Conservation (phyloP, 2,113 vertebrate species). For the Murina feae region DNA sequence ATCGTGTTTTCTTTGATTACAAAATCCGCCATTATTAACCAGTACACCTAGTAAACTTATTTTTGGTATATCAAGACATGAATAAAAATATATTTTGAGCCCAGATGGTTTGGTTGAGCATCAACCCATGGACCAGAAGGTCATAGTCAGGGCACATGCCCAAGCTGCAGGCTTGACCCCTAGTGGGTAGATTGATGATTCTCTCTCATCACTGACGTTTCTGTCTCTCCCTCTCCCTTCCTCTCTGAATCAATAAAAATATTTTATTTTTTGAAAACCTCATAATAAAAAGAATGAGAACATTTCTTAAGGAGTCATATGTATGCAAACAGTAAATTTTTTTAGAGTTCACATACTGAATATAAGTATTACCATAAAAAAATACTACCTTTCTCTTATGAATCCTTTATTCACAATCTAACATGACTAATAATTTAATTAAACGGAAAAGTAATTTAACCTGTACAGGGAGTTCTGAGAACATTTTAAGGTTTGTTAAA, state of each 20-base stretch:
- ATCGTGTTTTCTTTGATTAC: no score
- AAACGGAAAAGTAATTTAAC: conserved; percentile 54
- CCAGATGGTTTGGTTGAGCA: no score
- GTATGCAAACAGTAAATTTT: conserved; percentile 14
- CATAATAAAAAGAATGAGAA: neutral
- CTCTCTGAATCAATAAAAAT: no score
- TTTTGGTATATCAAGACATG: neutral
- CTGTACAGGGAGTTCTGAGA: conserved; percentile 75
- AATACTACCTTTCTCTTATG: conserved; percentile 36
- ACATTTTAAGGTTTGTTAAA: conserved; percentile 70
- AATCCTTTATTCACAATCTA: conserved; percentile 46
- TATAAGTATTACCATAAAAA: conserved; percentile 3
- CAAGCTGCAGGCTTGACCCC: no score
- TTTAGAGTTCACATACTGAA: conserved; percentile 40
- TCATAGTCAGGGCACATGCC: no score
- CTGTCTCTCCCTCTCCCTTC: no score
- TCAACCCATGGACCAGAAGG: no score
- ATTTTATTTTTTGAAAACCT: neutral
- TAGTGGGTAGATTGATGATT: no score
- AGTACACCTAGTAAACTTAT: neutral
- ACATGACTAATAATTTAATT: conserved; percentile 7
- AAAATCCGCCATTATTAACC: no score
- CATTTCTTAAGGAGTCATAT: conserved; percentile 1
- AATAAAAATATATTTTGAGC: neutral
- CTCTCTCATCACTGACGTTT: no score